These are phyloP conservation scores for Eilema griseolum DNA, from an alignment of 2,888 invertebrate species.

Conservation along the genomic window DNA sequence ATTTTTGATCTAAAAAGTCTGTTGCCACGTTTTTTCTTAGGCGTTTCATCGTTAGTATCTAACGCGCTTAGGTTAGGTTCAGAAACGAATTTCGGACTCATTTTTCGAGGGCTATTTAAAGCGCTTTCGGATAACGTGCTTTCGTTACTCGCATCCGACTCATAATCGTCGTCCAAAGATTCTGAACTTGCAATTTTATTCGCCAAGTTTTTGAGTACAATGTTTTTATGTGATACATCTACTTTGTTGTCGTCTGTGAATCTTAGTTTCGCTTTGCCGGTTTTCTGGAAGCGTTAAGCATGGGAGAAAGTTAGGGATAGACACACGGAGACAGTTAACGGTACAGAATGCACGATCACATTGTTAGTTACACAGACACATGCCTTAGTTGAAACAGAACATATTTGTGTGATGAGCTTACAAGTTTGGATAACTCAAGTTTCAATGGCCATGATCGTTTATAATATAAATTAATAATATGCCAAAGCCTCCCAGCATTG, in stretches of 20 bases:
- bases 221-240: conserved; percentile 80
- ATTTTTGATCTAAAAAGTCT: conserved; percentile 80
- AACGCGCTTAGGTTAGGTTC: conserved; percentile 81
- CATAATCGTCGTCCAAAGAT: conserved; percentile 75
- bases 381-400: conserved; percentile 28
- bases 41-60: conserved; percentile 75
- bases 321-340: conserved; percentile 40
- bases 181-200: conserved; percentile 80
- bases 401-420: conserved; percentile 4
- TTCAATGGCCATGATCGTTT: neutral
- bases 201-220: conserved; percentile 79
- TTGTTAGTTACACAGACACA: conserved; percentile 52
- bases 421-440: neutral
- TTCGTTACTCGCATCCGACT: conserved; percentile 79
- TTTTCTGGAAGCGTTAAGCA: conserved; percentile 74
- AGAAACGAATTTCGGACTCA: conserved; percentile 82
- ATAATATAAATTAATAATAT: too few species aligned
- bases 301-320: conserved; percentile 65
- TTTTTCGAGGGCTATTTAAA: conserved; percentile 68
- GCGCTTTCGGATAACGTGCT: conserved; percentile 82
- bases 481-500: too few species aligned
- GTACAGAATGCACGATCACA: conserved; percentile 43
- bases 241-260: conserved; percentile 72
- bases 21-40: conserved; percentile 77
- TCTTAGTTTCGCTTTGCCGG: conserved; percentile 71